phyloP scores from a whole-genome alignment of 2,888 invertebrate genomes.

The Flexamia atlantica region DNA sequence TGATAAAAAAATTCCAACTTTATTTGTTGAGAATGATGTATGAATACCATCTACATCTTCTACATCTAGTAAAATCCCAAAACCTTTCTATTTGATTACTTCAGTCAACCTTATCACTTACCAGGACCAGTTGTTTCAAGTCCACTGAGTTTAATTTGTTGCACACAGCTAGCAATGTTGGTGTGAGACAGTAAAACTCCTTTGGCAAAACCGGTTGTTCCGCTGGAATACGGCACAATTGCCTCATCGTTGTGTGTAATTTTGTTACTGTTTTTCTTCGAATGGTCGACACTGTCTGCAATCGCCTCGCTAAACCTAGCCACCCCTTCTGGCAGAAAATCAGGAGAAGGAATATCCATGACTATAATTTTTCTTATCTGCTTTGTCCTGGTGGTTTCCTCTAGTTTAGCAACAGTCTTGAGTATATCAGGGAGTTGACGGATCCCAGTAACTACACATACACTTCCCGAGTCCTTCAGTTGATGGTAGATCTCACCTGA shows the following conservation, averaged over 20 bases:
- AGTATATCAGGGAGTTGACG: slow-evolving; percentile 21
- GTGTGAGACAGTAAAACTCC: slow-evolving; percentile 83
- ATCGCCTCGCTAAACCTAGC: slow-evolving; percentile 73
- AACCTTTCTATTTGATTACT: no score
- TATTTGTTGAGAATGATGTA: no score
- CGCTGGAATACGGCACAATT: slow-evolving; percentile 89
- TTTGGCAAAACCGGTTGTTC: slow-evolving; percentile 90
- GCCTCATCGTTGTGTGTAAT: slow-evolving; percentile 74
- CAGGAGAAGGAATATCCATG: slow-evolving; percentile 48
- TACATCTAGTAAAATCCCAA: no score
- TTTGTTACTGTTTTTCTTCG: slow-evolving; percentile 71
- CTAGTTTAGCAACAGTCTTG: slow-evolving; percentile 55
- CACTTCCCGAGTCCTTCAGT: slow-evolving; percentile 77
- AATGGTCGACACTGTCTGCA: slow-evolving; percentile 76
- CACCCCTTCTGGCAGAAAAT: slow-evolving; percentile 37
- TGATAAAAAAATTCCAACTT: no score
- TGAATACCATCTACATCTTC: no score
- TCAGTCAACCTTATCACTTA: slow-evolving; percentile 9
- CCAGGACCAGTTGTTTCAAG: not conserved
- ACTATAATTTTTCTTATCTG: slow-evolving; percentile 38
- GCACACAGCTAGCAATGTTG: slow-evolving; percentile 68
- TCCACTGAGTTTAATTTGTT: slow-evolving; percentile 61
- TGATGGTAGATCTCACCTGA: slow-evolving; percentile 85
- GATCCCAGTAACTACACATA: slow-evolving; percentile 28
- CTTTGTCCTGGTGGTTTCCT: slow-evolving; percentile 60